A percentile compares a stretch with the other conserved stretches of the same genome.
phyloP scores from a whole-genome alignment of 2,797 vertebrate species.

The Steatocranus sp. region DNA sequence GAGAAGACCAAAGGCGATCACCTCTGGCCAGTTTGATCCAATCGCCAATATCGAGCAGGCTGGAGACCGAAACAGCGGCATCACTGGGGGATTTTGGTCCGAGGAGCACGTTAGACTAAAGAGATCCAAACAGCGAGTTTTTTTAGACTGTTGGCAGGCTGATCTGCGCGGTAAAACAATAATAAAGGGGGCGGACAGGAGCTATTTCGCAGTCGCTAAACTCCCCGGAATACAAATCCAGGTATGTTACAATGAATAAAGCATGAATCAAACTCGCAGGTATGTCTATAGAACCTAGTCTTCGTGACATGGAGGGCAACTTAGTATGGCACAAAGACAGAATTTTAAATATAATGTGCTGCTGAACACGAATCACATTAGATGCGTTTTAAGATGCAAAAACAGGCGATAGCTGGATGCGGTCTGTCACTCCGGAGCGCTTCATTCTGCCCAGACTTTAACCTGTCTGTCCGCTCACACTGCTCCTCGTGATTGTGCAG shows the following conservation, averaged over 20 bases:
- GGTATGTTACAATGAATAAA: conserved; percentile 50
- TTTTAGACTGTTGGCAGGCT: not conserved
- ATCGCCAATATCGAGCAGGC: conserved; percentile 40
- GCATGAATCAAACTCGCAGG: conserved; percentile 27
- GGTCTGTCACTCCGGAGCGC: conserved; percentile 8
- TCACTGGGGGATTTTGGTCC: conserved; percentile 24
- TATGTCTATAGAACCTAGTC: not conserved
- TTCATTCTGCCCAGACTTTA: not conserved
- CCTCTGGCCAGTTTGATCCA: conserved; percentile 62
- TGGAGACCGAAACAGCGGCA: conserved; percentile 40
- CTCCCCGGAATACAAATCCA: conserved; percentile 60
- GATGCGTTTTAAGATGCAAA: not conserved
- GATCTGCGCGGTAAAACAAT: not conserved
- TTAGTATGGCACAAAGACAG: not conserved
- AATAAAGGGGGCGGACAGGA: conserved; percentile 38
- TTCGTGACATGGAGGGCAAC: not conserved
- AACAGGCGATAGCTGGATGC: not conserved
- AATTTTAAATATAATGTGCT: not conserved
- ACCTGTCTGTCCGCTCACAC: not conserved
- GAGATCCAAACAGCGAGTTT: not conserved
- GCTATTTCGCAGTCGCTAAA: conserved; percentile 20
- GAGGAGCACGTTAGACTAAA: conserved; percentile 26
- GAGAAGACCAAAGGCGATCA: conserved; percentile 60
- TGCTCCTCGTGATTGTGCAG: not conserved
- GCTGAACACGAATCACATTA: not conserved